Conservation (phyloP, 2,113 vertebrate species). For the Zosterops hypoxanthus region DNA sequence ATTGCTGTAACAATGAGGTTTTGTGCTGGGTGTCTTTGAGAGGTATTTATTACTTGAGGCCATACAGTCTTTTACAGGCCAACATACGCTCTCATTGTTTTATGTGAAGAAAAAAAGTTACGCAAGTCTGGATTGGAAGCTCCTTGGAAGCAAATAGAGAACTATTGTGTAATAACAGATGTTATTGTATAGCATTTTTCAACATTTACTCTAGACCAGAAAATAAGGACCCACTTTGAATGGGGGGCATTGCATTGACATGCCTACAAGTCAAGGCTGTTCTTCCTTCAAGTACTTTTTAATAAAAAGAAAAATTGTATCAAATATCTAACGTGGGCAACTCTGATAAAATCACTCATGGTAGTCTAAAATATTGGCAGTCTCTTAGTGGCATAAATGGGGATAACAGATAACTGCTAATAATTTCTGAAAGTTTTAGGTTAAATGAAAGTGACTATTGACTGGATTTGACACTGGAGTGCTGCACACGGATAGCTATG, state of each 20-base stretch:
- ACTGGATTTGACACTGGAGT: conserved; percentile 31
- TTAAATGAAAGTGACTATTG: conserved; percentile 1
- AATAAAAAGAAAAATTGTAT: background rate
- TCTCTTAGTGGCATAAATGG: background rate
- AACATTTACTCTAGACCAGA: conserved; percentile 2
- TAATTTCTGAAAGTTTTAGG: background rate
- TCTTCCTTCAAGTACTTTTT: background rate
- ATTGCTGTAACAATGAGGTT: conserved; percentile 79
- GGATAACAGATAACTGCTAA: background rate
- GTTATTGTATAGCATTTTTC: conserved; percentile 62
- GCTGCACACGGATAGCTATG: background rate
- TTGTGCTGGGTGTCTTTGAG: conserved; percentile 77
- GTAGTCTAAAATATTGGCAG: background rate
- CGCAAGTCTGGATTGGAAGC: conserved; percentile 44
- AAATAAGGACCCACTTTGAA: conserved; percentile 24
- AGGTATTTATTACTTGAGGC: conserved; percentile 77
- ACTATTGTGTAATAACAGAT: conserved; percentile 74
- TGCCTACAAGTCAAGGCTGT: background rate
- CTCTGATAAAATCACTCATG: background rate
- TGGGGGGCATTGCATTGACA: background rate
- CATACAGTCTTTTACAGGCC: conserved; percentile 69
- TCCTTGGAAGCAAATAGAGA: conserved; percentile 58
- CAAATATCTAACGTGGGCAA: background rate
- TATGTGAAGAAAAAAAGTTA: conserved; percentile 49
- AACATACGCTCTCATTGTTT: conserved; percentile 78